Conservation (phyloP, 2,888 invertebrate genomes). For the Sepioteuthis lessoniana region DNA sequence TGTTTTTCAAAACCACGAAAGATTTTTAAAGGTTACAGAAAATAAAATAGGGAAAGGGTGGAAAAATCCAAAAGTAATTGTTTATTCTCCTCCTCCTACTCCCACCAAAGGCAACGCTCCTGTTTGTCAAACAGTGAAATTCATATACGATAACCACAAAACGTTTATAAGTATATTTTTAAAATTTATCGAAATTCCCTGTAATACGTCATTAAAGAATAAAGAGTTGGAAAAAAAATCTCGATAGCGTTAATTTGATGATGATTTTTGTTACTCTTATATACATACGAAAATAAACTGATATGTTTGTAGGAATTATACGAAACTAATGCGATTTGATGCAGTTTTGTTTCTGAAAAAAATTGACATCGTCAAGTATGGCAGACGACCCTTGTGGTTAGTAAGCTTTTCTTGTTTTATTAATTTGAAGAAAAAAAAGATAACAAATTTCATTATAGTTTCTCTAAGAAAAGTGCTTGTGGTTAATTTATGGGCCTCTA, state of each 20-base stretch:
- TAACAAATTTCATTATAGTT: not conserved
- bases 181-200: not conserved
- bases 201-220: not conserved
- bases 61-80: not conserved
- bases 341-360: slow-evolving; percentile 13
- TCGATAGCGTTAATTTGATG: not conserved
- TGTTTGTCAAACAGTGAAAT: not conserved
- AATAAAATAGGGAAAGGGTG: not conserved
- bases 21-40: too few species aligned
- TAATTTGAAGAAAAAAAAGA: not conserved
- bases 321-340: slow-evolving; percentile 40
- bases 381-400: slow-evolving; percentile 49
- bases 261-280: not conserved
- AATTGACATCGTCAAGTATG: slow-evolving; percentile 44
- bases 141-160: not conserved
- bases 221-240: not conserved
- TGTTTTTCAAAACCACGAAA: not conserved
- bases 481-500: not conserved
- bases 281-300: not conserved
- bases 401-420: slow-evolving; percentile 46
- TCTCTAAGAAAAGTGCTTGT: not conserved
- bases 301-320: not conserved
- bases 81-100: not conserved
- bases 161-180: not conserved
- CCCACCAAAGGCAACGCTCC: not conserved